Evolutionary conservation across 2,113 vertebrate species (phyloP), one percentile per base, ranked within the genome.

Genomic region (Chionodraco myersi): DNA sequence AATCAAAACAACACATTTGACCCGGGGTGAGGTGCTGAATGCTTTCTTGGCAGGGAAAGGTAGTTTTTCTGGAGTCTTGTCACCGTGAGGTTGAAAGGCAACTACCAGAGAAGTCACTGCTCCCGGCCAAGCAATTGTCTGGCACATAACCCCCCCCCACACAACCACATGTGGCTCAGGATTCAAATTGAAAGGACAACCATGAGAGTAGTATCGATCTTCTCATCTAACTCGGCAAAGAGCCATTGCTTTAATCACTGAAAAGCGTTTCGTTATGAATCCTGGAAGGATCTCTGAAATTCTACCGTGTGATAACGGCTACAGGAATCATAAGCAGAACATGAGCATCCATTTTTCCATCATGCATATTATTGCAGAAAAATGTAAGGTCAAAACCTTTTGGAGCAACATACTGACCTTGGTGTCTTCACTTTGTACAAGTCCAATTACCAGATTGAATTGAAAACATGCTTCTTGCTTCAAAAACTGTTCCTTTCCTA

Each of bases 111-210:
- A 77, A 79, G 58, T 73, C 51, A 52, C 62, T 72, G 54, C 47
- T 78, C 65, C 16, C 0, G 12, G 75, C 79, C 75, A 82, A 85
- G 58, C 66, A 76, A 18, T 52, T 51, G 34, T 85, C 72, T 70
- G 76, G 26, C 23, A 21, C 48, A 3, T 48, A 45, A 26, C 30
- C 47, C 4, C 30, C 30, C 30, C 45, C 57, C 44, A 15, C 52
- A 67, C 48, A 52, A 58, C 63, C 8, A 8, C 70, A 56, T 78
- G 21, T 59, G 74, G 36, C 62, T 76, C 45, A 23, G 23, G 44
- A 36, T 59, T 30, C 4, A 58, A 48, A 48, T 58, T 58, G 10
- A 72, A 76, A 21, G 23, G 52, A 81, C 69, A 61, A 30, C 62
- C 26, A 56, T 34, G 34, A 66, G 45, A 72, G 34, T 61, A 53